phyloP scores from a whole-genome alignment of 1,140 invertebrate species.

The Monochamus saltuarius region DNA sequence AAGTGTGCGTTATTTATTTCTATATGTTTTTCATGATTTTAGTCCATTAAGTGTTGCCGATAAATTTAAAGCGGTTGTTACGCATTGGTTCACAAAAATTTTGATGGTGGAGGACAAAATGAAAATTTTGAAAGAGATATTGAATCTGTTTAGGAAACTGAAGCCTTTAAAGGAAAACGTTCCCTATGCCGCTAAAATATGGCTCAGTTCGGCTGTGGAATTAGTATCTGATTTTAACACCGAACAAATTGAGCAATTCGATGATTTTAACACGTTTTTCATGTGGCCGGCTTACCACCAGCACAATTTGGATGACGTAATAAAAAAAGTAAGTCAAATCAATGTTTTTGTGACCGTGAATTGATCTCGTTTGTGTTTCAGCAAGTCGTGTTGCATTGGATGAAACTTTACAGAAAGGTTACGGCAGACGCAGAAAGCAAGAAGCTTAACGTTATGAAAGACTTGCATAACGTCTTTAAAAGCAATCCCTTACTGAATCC shows the following conservation, averaged over 20 bases:
- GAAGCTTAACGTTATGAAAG: slow-evolving; percentile 18
- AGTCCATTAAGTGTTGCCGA: background rate
- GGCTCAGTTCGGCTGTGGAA: slow-evolving; percentile 17
- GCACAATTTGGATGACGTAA: slow-evolving; percentile 20
- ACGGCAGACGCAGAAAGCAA: slow-evolving; percentile 5
- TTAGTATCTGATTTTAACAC: slow-evolving; percentile 7
- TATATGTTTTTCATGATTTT: background rate
- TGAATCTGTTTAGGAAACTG: slow-evolving; percentile 11
- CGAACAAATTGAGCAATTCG: slow-evolving; percentile 11
- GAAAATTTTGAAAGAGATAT: slow-evolving; percentile 8
- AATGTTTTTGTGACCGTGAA: background rate
- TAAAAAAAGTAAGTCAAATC: slow-evolving; percentile 16
- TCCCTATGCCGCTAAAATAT: slow-evolving; percentile 21
- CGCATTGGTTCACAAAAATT: slow-evolving; percentile 10
- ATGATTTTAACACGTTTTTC: slow-evolving; percentile 18
- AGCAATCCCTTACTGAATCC: slow-evolving; percentile 27
- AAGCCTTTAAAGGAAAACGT: slow-evolving; percentile 17
- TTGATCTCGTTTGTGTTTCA: background rate
- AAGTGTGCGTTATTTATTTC: background rate
- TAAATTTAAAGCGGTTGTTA: slow-evolving; percentile 6
- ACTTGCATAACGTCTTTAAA: slow-evolving; percentile 22
- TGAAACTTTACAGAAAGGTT: slow-evolving; percentile 13
- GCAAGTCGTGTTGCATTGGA: slow-evolving; percentile 9
- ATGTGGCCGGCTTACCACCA: slow-evolving; percentile 26
- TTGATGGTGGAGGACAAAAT: slow-evolving; percentile 10